Percentiles rank a stretch among this genome's conserved stretches.
These are phyloP conservation scores for Neolamprologus cancellatus DNA, from an alignment of 2,113 vertebrate genomes.

Conservation along the genomic window DNA sequence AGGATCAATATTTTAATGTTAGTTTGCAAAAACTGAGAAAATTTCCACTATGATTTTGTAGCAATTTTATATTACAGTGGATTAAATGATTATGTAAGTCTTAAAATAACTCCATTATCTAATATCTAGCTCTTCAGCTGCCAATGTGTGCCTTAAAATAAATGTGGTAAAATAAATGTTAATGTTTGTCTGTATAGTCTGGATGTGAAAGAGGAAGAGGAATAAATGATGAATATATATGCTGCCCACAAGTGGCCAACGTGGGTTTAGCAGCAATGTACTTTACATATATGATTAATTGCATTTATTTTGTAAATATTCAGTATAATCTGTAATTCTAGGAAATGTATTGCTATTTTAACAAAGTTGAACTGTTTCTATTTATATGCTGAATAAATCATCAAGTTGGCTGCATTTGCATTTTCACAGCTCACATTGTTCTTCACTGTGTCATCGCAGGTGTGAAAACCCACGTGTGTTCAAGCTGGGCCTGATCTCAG, in stretches of 20 bases:
- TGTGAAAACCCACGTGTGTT: slow-evolving; percentile 95
- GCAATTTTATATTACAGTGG: background rate
- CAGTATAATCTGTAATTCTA: background rate
- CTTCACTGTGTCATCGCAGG: slow-evolving; percentile 56
- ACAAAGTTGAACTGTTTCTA: background rate
- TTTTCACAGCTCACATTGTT: background rate
- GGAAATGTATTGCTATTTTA: background rate
- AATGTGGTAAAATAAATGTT: background rate
- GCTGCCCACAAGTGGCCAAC: background rate
- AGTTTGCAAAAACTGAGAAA: background rate
- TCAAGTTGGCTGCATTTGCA: background rate
- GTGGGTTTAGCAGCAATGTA: background rate
- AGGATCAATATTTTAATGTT: background rate
- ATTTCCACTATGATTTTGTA: background rate
- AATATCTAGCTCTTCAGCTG: too few relatives aligned
- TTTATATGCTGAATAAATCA: background rate
- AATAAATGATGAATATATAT: background rate
- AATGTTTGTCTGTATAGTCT: background rate
- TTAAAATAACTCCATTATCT: too few relatives aligned
- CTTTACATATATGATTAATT: background rate
- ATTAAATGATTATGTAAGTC: background rate
- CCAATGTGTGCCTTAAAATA: background rate
- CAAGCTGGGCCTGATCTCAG: slow-evolving; percentile 91
- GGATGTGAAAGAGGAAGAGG: background rate
- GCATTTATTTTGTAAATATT: background rate